Evolutionary conservation across 2,797 vertebrate species (phyloP).

Genomic region (Rhyacichthys aspro): DNA sequence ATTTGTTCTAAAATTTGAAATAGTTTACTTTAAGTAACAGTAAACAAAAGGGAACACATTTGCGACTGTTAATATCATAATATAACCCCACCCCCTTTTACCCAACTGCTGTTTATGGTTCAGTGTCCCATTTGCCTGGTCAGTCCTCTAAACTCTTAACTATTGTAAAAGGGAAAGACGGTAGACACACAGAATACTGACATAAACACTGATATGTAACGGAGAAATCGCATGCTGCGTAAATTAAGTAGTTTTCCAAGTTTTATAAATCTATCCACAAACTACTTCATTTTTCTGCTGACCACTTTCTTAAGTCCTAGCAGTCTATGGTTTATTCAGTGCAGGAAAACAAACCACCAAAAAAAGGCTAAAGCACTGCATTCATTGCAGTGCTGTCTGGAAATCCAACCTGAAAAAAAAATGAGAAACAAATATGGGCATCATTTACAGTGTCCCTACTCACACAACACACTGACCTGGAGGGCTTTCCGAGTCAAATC

Average conservation of each 20-base stretch:
- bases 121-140: neutral
- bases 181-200: conserved; percentile 33
- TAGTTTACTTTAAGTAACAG: neutral
- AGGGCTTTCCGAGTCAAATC: conserved; percentile 13
- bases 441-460: conserved; percentile 49
- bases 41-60: conserved; percentile 9
- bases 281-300: conserved; percentile 64
- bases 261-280: conserved; percentile 43
- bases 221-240: conserved; percentile 34
- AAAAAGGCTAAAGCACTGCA: conserved; percentile 56
- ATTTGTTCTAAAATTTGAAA: neutral
- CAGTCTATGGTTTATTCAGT: neutral
- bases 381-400: conserved; percentile 72
- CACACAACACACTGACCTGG: conserved; percentile 33
- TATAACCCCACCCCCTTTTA: no score
- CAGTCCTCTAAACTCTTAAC: conserved; percentile 29
- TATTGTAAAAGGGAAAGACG: conserved; percentile 31
- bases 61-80: conserved; percentile 31
- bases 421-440: conserved; percentile 52
- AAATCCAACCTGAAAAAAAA: conserved; percentile 72
- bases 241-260: conserved; percentile 8
- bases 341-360: conserved; percentile 13
- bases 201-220: conserved; percentile 10
- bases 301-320: conserved; percentile 58
- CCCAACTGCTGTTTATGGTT: neutral